These are phyloP conservation scores for Recurvirostra avosetta DNA, from an alignment of 2,113 vertebrate genomes.

Conservation along the genomic window DNA sequence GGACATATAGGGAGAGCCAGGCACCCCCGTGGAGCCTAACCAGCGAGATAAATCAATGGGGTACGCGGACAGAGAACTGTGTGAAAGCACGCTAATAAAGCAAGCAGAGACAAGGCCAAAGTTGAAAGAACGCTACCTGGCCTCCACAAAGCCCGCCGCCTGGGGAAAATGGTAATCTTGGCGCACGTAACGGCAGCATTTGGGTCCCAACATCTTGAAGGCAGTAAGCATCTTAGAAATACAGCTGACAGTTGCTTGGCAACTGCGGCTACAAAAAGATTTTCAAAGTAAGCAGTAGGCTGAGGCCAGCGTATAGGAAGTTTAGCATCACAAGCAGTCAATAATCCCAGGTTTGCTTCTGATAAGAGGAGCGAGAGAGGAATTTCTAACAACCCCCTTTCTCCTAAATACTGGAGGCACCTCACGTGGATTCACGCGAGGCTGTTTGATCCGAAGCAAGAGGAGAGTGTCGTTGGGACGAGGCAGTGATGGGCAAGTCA, in stretches of 20 bases:
- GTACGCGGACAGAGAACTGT: neutral
- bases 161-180: neutral
- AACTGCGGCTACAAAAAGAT: conserved; percentile 10
- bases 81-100: neutral
- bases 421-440: fast-evolving
- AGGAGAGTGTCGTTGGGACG: neutral
- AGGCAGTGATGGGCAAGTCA: neutral
- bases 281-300: conserved; percentile 33
- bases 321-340: conserved; percentile 8
- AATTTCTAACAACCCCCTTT: neutral
- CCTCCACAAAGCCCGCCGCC: neutral
- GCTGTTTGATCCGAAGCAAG: neutral
- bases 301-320: neutral
- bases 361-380: neutral
- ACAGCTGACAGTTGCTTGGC: conserved; percentile 56
- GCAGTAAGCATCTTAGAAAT: neutral
- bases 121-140: neutral
- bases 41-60: neutral
- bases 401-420: fast-evolving
- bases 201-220: neutral
- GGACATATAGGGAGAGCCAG: neutral
- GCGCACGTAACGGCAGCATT: neutral
- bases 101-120: neutral
- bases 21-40: fast-evolving
- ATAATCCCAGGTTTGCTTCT: neutral